phyloP scores from a whole-genome alignment of 1,140 invertebrate species.

The Probaryconus sp. region DNA sequence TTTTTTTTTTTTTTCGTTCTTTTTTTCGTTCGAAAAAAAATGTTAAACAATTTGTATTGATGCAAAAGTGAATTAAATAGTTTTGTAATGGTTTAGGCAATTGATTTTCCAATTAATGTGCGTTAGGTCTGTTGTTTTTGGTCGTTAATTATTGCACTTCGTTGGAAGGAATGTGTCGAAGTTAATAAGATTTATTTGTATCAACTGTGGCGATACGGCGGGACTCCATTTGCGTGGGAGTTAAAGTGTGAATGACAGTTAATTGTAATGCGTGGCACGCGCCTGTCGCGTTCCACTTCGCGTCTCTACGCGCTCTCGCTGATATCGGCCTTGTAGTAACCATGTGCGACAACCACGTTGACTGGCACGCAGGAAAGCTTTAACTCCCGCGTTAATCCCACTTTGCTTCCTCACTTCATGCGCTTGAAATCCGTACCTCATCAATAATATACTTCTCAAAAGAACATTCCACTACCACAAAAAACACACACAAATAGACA shows the following conservation, averaged over 20 bases:
- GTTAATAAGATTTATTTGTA: slow-evolving; percentile 25
- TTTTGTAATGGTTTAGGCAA: too few relatives aligned
- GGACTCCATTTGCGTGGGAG: slow-evolving; percentile 52
- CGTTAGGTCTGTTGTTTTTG: too few relatives aligned
- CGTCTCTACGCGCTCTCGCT: slow-evolving; percentile 62
- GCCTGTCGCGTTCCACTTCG: slow-evolving; percentile 65
- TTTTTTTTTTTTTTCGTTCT: too few relatives aligned
- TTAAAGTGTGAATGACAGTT: slow-evolving; percentile 70
- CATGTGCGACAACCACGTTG: slow-evolving; percentile 59
- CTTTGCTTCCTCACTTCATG: slow-evolving; percentile 18
- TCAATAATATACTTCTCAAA: too few relatives aligned
- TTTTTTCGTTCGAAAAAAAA: too few relatives aligned
- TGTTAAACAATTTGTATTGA: too few relatives aligned
- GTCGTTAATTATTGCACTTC: neutral
- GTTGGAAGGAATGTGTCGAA: neutral
- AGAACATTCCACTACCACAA: too few relatives aligned
- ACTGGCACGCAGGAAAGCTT: slow-evolving; percentile 63
- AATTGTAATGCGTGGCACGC: slow-evolving; percentile 73
- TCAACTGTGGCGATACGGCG: slow-evolving; percentile 1
- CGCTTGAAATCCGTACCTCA: neutral
- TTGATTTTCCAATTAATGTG: too few relatives aligned
- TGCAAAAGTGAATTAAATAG: too few relatives aligned
- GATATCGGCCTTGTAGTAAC: slow-evolving; percentile 60
- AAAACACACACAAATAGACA: too few relatives aligned
- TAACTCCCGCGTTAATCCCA: slow-evolving; percentile 54